Evolutionary conservation across 2,797 vertebrate species (phyloP).

Genomic region (Rhodeus uyekii): DNA sequence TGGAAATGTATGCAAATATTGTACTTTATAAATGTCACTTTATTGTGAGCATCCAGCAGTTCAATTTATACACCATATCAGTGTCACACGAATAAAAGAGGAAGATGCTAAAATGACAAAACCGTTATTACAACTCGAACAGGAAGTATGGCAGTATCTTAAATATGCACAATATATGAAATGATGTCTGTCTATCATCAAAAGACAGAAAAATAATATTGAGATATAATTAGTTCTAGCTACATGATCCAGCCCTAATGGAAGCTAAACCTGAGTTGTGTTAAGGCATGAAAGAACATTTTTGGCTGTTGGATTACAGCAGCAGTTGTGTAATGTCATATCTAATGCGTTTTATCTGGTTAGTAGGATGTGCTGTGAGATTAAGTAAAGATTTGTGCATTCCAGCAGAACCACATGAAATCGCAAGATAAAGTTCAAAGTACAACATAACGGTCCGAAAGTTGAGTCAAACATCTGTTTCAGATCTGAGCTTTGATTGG

Average conservation of each 20-base stretch:
- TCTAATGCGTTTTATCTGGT: background rate
- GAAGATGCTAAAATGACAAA: background rate
- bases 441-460: background rate
- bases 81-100: background rate
- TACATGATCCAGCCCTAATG: background rate
- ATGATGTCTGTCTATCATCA: background rate
- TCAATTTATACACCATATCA: background rate
- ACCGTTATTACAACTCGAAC: background rate
- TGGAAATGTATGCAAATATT: background rate
- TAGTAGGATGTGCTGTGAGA: conserved; percentile 6
- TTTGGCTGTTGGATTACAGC: background rate
- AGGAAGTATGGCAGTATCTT: background rate
- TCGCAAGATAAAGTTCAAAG: background rate
- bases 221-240: background rate
- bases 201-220: background rate
- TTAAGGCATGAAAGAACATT: background rate
- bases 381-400: conserved; percentile 24
- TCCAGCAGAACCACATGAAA: conserved; percentile 1
- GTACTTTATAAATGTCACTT: conserved; percentile 7
- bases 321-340: background rate
- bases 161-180: background rate
- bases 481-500: conserved; percentile 4
- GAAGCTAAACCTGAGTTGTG: conserved; percentile 8
- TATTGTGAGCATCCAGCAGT: conserved; percentile 10
- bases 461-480: background rate